These are phyloP conservation scores for Dicyrtomina minuta DNA, from an alignment of 2,888 invertebrate genomes.

Conservation along the genomic window DNA sequence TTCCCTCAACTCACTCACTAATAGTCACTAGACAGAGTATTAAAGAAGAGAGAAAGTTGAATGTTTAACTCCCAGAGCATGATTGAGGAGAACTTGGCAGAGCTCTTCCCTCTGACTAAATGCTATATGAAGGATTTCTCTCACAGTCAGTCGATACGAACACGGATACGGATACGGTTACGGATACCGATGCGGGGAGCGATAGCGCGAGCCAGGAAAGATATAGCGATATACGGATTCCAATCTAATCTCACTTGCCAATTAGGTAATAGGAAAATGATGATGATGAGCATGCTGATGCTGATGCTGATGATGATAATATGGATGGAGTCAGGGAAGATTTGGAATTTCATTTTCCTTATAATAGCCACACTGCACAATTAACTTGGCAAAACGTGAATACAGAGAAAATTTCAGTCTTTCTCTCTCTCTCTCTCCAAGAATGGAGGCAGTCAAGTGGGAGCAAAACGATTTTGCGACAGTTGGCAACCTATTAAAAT, in stretches of 20 bases:
- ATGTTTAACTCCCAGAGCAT: background rate
- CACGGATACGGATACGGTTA: too few species aligned
- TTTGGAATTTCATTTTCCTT: constrained; percentile 14
- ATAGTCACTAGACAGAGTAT: too few species aligned
- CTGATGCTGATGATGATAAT: too few species aligned
- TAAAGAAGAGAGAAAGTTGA: constrained; percentile 18
- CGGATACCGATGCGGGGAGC: too few species aligned
- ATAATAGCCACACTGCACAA: constrained; percentile 14
- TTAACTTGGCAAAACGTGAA: constrained; percentile 25
- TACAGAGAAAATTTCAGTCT: constrained; percentile 12
- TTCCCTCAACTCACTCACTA: too few species aligned
- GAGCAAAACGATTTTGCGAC: constrained; percentile 22
- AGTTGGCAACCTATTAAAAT: constrained; percentile 28
- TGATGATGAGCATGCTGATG: constrained; percentile 14
- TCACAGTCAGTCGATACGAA: too few species aligned
- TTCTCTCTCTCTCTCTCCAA: background rate
- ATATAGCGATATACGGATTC: too few species aligned
- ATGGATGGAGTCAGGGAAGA: too few species aligned
- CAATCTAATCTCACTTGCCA: constrained; percentile 23
- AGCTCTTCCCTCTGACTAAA: background rate
- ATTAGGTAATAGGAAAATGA: constrained; percentile 26
- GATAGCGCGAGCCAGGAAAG: too few species aligned
- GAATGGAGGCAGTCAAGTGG: constrained; percentile 19
- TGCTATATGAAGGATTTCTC: constrained; percentile 3
- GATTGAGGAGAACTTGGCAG: constrained; percentile 17